phyloP scores from a whole-genome alignment of 2,113 vertebrate species.

The Machaerirhynchus nigripectus region DNA sequence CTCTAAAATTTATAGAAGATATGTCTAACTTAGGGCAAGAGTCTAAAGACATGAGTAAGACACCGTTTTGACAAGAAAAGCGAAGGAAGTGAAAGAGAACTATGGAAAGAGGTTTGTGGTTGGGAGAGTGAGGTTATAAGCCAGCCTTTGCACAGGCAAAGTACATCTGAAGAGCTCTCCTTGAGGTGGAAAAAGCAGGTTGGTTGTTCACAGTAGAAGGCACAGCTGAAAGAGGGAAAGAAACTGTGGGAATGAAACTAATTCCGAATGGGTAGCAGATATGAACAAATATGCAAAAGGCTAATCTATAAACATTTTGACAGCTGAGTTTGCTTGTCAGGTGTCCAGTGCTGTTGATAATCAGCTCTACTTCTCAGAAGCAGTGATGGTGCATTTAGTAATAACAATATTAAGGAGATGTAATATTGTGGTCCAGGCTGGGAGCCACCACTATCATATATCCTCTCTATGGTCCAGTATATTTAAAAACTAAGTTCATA shows the following conservation, averaged over 20 bases:
- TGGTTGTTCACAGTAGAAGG: not conserved
- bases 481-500: not conserved
- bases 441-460: not conserved
- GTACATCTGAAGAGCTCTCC: not conserved
- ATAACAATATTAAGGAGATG: not conserved
- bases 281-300: not conserved
- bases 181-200: not conserved
- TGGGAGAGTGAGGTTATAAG: not conserved
- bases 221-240: not conserved
- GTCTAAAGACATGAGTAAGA: not conserved
- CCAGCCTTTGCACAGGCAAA: not conserved
- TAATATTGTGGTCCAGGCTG: not conserved
- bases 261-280: not conserved
- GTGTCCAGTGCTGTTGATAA: not conserved
- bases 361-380: not conserved
- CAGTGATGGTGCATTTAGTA: not conserved
- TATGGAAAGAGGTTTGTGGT: not conserved
- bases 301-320: not conserved
- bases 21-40: not conserved
- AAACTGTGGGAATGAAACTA: not conserved
- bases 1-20: not conserved
- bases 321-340: not conserved
- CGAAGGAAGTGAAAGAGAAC: not conserved
- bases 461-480: not conserved
- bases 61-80: not conserved